A percentile compares a stretch with the other conserved stretches of the same genome.
Evolutionary conservation across 2,888 invertebrate genomes (phyloP).

Genomic region (Trichopria drosophilae): DNA sequence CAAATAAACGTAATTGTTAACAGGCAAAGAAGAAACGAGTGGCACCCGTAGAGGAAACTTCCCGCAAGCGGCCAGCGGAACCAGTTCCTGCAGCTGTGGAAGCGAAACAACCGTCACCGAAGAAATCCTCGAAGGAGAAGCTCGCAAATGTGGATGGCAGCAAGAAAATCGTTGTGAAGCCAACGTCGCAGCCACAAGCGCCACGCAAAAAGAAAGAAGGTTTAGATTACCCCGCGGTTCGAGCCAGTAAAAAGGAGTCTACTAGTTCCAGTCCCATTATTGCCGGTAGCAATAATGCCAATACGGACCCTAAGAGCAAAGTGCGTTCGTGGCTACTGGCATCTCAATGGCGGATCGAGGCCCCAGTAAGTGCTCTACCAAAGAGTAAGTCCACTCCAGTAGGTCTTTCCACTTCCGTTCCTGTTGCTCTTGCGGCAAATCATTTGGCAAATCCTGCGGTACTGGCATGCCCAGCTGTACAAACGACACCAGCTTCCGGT

Average conservation of each 20-base stretch:
- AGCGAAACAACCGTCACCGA: slow-evolving; percentile 31
- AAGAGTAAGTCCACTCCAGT: slow-evolving; percentile 86
- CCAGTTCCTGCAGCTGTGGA: slow-evolving; percentile 24
- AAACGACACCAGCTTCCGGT: too few relatives aligned
- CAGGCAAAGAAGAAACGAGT: slow-evolving; percentile 45
- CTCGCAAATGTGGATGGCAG: slow-evolving; percentile 58
- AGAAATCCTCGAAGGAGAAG: slow-evolving; percentile 37
- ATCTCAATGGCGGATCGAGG: slow-evolving; percentile 58
- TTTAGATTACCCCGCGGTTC: slow-evolving; percentile 76
- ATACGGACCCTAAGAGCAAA: slow-evolving; percentile 69
- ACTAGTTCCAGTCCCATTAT: slow-evolving; percentile 39
- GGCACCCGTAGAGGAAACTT: slow-evolving; percentile 44
- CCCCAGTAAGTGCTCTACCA: slow-evolving; percentile 62
- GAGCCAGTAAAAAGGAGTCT: slow-evolving; percentile 61
- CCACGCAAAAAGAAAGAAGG: slow-evolving; percentile 73
- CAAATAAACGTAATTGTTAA: too few relatives aligned
- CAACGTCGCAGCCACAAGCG: slow-evolving; percentile 56
- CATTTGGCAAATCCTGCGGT: slow-evolving; percentile 25
- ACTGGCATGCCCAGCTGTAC: too few relatives aligned
- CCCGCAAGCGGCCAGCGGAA: slow-evolving; percentile 46
- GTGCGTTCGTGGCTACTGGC: slow-evolving; percentile 85
- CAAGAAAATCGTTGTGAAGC: slow-evolving; percentile 51
- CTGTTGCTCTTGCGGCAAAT: too few relatives aligned
- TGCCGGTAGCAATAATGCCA: slow-evolving; percentile 48
- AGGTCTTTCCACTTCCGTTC: slow-evolving; percentile 63